Conservation (phyloP, 2,888 invertebrate genomes). For the Heliconius ismenius region DNA sequence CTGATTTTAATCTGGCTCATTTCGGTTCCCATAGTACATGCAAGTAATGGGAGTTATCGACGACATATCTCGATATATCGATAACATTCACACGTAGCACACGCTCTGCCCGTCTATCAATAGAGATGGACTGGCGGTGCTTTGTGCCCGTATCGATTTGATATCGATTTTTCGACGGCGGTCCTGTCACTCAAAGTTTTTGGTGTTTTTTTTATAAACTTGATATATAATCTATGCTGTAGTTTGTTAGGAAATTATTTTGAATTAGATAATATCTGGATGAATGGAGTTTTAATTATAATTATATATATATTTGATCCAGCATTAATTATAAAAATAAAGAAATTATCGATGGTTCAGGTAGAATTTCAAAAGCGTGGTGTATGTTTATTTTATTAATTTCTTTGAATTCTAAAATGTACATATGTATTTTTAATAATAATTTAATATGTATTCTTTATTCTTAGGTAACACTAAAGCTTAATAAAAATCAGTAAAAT, state of each 20-base stretch:
- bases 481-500: too few relatives aligned
- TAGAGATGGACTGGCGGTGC: slow-evolving; percentile 75
- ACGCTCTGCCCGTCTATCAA: slow-evolving; percentile 73
- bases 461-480: too few relatives aligned
- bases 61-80: slow-evolving; percentile 74
- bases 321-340: neutral
- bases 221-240: slow-evolving; percentile 64
- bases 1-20: slow-evolving; percentile 60
- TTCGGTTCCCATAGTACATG: slow-evolving; percentile 65
- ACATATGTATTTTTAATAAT: too few relatives aligned
- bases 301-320: neutral
- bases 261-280: slow-evolving; percentile 12
- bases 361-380: too few relatives aligned
- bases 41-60: slow-evolving; percentile 76
- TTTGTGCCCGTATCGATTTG: slow-evolving; percentile 74
- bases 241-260: slow-evolving; percentile 45
- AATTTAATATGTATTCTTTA: too few relatives aligned
- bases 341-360: neutral
- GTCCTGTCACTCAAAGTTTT: slow-evolving; percentile 79
- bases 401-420: too few relatives aligned
- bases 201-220: slow-evolving; percentile 64
- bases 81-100: slow-evolving; percentile 81
- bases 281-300: slow-evolving; percentile 10
- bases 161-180: slow-evolving; percentile 77
- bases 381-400: too few relatives aligned